These are phyloP conservation scores for Etheostoma spectabile DNA, from an alignment of 2,113 vertebrate species.

Conservation along the genomic window DNA sequence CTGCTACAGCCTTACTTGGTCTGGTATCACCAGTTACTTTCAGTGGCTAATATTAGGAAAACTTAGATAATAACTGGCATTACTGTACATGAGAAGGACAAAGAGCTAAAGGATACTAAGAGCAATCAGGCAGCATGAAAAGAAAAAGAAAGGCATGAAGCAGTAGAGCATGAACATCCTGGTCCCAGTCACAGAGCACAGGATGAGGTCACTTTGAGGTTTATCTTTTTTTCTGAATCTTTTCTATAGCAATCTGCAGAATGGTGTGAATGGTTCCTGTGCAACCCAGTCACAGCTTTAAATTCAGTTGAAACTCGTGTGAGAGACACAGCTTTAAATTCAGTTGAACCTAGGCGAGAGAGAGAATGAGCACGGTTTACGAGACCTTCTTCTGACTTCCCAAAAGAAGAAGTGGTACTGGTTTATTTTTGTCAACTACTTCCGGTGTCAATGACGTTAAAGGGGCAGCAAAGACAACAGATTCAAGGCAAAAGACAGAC, in stretches of 20 bases:
- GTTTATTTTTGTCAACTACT: conserved; percentile 33
- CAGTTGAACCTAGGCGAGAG: background rate
- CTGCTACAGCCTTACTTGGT: background rate
- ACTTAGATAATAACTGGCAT: background rate
- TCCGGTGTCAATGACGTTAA: conserved; percentile 12
- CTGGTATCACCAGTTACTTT: background rate
- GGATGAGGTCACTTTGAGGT: background rate
- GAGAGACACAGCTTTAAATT: background rate
- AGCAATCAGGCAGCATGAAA: background rate
- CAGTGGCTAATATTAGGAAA: background rate
- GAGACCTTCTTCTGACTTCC: conserved; percentile 9
- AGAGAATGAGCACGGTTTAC: background rate
- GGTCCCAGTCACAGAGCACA: background rate
- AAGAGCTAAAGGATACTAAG: background rate
- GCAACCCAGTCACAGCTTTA: background rate
- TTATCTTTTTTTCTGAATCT: conserved; percentile 2
- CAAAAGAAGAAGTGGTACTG: conserved; percentile 53
- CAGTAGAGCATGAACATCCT: background rate
- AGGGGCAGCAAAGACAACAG: background rate
- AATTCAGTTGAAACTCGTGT: background rate
- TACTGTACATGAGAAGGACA: background rate
- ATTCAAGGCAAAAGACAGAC: conserved; percentile 10
- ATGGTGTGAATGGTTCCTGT: background rate
- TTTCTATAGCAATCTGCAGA: background rate
- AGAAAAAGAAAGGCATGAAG: conserved; percentile 4